Evolutionary conservation across 2,113 vertebrate species (phyloP), one percentile per base, ranked within the genome.

Genomic region (Petromus typicus): DNA sequence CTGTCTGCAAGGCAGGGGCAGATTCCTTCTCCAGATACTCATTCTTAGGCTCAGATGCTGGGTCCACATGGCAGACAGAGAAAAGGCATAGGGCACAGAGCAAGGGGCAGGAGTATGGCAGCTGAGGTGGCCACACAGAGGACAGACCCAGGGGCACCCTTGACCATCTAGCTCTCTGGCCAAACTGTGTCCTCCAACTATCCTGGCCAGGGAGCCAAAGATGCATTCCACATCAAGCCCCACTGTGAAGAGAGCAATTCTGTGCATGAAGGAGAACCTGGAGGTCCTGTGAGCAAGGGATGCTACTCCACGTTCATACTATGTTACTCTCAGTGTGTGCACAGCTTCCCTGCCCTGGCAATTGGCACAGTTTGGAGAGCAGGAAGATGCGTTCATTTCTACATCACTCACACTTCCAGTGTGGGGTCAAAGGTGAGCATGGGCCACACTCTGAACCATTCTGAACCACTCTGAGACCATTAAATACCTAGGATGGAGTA

Each of bases 161-260:
- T 3, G 37, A 59, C 59, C 32, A 73, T 20, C 54, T 40, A 32
- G 59, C n/a, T 95, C 56, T 23, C 87, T 59, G 66, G 71, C 71
- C n/a, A 69, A 69, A 71, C 48, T n/a, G 17, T 30, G 40, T 89
- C 71, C 59, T 75, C 3, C n/a, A 40, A 23, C 23, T 66, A 79
- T 48, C 14, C 45, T 83, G 83, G 23, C 64, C 84, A 89, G 64
- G 75, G 86, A 86, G 59, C 7, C 61, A 12, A 32, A 32, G 18
- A 85, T 76, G 4, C 40, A 71, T 56, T 91, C 73, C 43, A 83
- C 91, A 93, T 34, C 7, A 22, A 56, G 75, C 45, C 4, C 66
- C 56, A 73, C 48, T 73, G 23, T 20, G 57, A 84, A 86, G 27
- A 83, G 92, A 97, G 80, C 23, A 69, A 27, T 57, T 92, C 63